A percentile compares a stretch with the other conserved stretches of the same genome.
Conservation (phyloP, 2,113 vertebrate genomes). For the Collichthys lucidus region DNA sequence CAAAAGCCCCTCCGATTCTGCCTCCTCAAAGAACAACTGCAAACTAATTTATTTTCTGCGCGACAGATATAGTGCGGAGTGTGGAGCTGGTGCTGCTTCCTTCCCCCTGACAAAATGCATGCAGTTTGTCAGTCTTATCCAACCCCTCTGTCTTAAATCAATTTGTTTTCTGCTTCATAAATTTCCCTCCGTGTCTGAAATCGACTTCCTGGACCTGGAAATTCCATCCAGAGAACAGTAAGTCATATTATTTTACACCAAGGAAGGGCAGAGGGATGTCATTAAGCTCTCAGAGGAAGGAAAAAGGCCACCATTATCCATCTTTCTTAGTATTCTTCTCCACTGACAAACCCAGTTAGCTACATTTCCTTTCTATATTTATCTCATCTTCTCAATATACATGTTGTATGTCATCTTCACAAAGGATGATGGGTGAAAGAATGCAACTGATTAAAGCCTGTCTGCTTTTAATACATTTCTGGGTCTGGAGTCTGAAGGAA, state of each 20-base stretch:
- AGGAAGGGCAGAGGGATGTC: conserved; percentile 37
- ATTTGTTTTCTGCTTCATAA: conserved; percentile 43
- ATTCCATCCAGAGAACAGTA: conserved; percentile 32
- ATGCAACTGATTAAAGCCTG: conserved; percentile 24
- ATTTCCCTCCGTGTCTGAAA: conserved; percentile 33
- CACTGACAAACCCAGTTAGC: conserved; percentile 45
- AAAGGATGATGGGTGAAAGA: conserved; percentile 5
- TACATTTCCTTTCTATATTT: conserved; percentile 53
- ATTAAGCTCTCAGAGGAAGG: conserved; percentile 48
- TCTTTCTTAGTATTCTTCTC: conserved; percentile 54
- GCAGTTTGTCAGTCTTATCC: conserved; percentile 6
- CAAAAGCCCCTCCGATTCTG: conserved; percentile 43
- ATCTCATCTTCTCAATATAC: conserved; percentile 37
- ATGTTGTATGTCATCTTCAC: conserved; percentile 37
- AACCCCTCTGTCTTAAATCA: conserved; percentile 3
- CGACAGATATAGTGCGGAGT: conserved; percentile 15
- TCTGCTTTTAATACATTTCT: conserved; percentile 45
- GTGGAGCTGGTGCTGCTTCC: conserved; percentile 4
- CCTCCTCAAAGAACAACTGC: conserved; percentile 43
- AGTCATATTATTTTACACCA: conserved; percentile 20
- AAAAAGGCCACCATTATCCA: conserved; percentile 46
- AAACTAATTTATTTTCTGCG: conserved; percentile 47
- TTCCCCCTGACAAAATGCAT: not conserved
- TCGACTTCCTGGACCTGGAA: conserved; percentile 23
- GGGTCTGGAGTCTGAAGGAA: not conserved